These are phyloP conservation scores for Chirona hameri DNA, from an alignment of 2,888 invertebrate species.

Conservation along the genomic window DNA sequence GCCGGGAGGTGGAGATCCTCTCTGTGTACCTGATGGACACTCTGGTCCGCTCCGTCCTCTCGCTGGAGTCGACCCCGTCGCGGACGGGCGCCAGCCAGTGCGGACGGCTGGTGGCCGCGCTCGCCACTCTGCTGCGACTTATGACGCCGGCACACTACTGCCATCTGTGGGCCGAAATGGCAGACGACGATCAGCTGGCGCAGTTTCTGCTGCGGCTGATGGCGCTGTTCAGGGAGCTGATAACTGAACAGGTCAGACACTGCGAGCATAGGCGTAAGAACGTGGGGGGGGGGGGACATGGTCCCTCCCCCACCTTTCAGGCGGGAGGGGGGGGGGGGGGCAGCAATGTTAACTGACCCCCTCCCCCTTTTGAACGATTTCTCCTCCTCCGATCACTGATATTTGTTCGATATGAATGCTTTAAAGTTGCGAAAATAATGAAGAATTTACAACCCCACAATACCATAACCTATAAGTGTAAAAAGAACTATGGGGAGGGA, in stretches of 20 bases:
- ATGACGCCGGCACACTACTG: not conserved
- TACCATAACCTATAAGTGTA: no score
- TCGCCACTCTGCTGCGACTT: not conserved
- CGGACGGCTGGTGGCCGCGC: constrained; percentile 3
- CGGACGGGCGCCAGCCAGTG: not conserved
- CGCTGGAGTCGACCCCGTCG: constrained; percentile 3
- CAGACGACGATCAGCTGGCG: not conserved
- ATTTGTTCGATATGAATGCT: no score
- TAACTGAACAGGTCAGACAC: not conserved
- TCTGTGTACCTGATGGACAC: not conserved
- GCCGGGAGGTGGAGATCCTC: not conserved
- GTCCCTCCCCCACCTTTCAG: no score
- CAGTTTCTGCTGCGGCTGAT: constrained; percentile 7
- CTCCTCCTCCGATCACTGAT: no score
- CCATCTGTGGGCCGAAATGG: constrained; percentile 23
- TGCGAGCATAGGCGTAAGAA: no score
- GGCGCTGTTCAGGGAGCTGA: constrained; percentile 9
- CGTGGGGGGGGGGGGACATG: no score
- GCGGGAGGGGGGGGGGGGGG: no score
- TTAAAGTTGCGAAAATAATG: no score
- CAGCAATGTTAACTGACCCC: no score
- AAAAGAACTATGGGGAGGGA: no score
- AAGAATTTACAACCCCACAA: no score
- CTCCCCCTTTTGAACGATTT: no score
- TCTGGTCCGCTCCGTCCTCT: not conserved